These are phyloP conservation scores for Aleadryas rufinucha DNA, from an alignment of 2,113 vertebrate genomes.

Conservation along the genomic window DNA sequence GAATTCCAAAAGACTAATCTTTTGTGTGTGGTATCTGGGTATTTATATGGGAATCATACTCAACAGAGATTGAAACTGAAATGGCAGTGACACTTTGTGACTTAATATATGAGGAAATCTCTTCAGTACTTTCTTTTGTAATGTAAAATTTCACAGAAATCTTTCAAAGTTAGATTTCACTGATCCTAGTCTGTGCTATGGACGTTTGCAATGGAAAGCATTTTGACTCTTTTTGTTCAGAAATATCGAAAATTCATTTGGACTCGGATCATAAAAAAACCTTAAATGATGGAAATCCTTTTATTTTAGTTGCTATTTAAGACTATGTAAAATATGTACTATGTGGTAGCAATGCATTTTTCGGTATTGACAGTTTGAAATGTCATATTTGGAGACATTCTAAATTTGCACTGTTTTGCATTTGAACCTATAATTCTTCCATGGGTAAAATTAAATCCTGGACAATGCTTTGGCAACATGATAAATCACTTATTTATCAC, in stretches of 20 bases:
- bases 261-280: neutral
- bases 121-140: neutral
- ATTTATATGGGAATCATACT: neutral
- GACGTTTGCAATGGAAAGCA: neutral
- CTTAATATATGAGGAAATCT: neutral
- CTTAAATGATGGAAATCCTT: neutral
- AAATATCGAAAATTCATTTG: neutral
- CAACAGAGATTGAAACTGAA: neutral
- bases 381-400: neutral
- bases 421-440: neutral
- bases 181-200: neutral
- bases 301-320: neutral
- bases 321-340: neutral
- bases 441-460: neutral
- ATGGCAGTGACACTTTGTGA: neutral
- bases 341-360: neutral
- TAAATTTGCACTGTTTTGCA: constrained; percentile 29
- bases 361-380: neutral
- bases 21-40: rapidly evolving
- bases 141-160: neutral
- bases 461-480: neutral
- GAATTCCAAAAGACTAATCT: neutral
- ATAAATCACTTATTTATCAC: constrained; percentile 28
- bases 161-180: neutral
- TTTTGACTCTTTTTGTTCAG: neutral